Evolutionary conservation across 2,888 invertebrate genomes (phyloP).

Genomic region (Mycalesis mineus): DNA sequence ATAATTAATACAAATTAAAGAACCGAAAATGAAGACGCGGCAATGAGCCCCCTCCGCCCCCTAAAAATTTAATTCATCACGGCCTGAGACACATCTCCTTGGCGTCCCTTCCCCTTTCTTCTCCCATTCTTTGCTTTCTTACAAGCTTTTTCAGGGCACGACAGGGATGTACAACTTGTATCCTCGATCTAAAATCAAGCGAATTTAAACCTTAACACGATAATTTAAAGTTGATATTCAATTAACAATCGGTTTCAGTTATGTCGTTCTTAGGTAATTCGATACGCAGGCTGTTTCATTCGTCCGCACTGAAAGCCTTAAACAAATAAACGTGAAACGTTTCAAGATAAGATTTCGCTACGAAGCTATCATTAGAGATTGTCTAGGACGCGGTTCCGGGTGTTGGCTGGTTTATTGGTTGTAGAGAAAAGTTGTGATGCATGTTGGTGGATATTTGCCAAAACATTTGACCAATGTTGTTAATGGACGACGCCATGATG

Average conservation of each 20-base stretch:
- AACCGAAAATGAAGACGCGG: slow-evolving; percentile 69
- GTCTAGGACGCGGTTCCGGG: slow-evolving; percentile 22
- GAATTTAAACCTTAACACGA: slow-evolving; percentile 28
- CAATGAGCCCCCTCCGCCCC: slow-evolving; percentile 66
- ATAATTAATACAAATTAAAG: slow-evolving; percentile 71
- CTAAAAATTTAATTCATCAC: slow-evolving; percentile 79
- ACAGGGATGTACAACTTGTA: slow-evolving; percentile 47
- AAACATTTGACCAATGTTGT: not conserved
- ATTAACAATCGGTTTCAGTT: slow-evolving; percentile 21
- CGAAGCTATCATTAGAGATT: slow-evolving; percentile 54
- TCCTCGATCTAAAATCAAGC: slow-evolving; percentile 33
- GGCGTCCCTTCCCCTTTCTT: slow-evolving; percentile 71
- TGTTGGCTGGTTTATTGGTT: not conserved
- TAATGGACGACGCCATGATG: no score
- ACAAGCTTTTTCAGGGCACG: slow-evolving; percentile 71
- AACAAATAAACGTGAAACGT: slow-evolving; percentile 71
- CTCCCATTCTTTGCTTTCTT: slow-evolving; percentile 76
- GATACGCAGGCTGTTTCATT: slow-evolving; percentile 68
- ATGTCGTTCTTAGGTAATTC: slow-evolving; percentile 41
- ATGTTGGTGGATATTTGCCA: not conserved
- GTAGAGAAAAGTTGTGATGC: not conserved
- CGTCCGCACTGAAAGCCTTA: slow-evolving; percentile 73
- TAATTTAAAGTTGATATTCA: slow-evolving; percentile 19
- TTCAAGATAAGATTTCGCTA: slow-evolving; percentile 67
- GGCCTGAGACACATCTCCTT: slow-evolving; percentile 72